Evolutionary conservation across 2,113 vertebrate genomes (phyloP), one percentile per base, ranked within the genome.

Genomic region (Triplophysa siluroides): DNA sequence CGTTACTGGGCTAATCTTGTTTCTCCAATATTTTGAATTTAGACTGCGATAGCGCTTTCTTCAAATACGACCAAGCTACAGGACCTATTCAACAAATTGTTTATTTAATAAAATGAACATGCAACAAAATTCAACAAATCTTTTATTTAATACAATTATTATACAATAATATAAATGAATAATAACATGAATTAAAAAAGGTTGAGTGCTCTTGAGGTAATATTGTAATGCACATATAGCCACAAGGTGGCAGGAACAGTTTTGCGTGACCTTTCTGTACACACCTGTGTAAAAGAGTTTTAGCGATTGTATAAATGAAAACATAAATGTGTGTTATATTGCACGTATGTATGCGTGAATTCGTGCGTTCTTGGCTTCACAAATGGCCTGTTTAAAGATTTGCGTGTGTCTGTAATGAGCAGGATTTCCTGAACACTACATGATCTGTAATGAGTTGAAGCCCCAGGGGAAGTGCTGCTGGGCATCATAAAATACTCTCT

Each of bases 371-470:
- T 21, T 58, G 13, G 50, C 8, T 16, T 58, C 52, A 21, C 2
- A 58, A 58, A 19, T 58, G 54, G 19, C 54, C 8, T 47, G 14
- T 1, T 4, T 10, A 10, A 19, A 52, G 45, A 19, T 71, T 47
- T 14, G 70, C 9, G 33, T 43, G 54, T 73, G 52, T 23, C 11
- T 41, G 33, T 8, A 41, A 47, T 18, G 43, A 60, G 33, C 54
- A 60, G 70, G 70, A 73, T 73, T 73, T 73, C 70, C 70, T 73
- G 50, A 71, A 54, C 0, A 12, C 18, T 54, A 54, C 26, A 54
- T 13, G 68, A 52, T 1, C 14, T 54, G 24, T 56, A 13, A 33
- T 56, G 26, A 9, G 69, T 38, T 56, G 6, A 72, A 72, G 19
- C 26, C 11, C 54, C 52, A 58, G 26, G 0, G 70, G 50, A 33